Base-by-base conservation (phyloP, 2,113 vertebrate genomes). In the Semnornis frantzii region DNA sequence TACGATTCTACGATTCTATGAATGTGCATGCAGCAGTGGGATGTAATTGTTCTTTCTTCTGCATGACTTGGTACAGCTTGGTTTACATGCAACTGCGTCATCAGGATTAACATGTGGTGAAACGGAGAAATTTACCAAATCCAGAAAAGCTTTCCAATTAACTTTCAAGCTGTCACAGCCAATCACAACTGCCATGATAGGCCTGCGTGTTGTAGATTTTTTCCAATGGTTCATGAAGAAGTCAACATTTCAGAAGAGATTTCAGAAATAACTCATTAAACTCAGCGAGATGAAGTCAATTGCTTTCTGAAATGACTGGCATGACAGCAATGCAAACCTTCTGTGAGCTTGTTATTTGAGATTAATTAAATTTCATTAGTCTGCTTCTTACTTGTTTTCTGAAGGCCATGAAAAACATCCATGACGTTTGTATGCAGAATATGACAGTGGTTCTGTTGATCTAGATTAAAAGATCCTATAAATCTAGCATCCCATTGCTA, bases 241-340 rank as follows among this genome's bases (percentile, higher is more conserved):
- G 34, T 74, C 72, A 85, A 42, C 48, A 84, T 87, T 93, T 94
- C 59, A 90, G 46, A 82, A 92, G 79, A 17, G 21, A 72, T 92
- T 78, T 80, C 25, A 54, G 78, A 87, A 80, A 87, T 52, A 66
- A 68, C 48, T 50, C 37, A 64, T 79, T 91, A 80, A 50, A 85
- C 16, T 73, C 59, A 82, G 75, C 65, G 50, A 50, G 78, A 79
- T 4, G 74, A 76, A 48, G 92, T 94, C 39, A 4, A 77, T 58
- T 34, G 8, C 19, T 85, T 83, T 94, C 84, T 93, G 54, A 92
- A 94, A 72, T 66, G 42, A 91, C 48, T 17, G 7, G 10, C 15
- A 92, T 84, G 68, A 83, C 48, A 59, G 30, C 52, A 74, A 90
- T 59, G 39, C 9, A 93, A 72, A 66, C 4, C 3, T 33, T 81